Evolutionary conservation across 2,113 vertebrate genomes (phyloP), one percentile per base, ranked within the genome.

Genomic region (Notarius lentiginosus): DNA sequence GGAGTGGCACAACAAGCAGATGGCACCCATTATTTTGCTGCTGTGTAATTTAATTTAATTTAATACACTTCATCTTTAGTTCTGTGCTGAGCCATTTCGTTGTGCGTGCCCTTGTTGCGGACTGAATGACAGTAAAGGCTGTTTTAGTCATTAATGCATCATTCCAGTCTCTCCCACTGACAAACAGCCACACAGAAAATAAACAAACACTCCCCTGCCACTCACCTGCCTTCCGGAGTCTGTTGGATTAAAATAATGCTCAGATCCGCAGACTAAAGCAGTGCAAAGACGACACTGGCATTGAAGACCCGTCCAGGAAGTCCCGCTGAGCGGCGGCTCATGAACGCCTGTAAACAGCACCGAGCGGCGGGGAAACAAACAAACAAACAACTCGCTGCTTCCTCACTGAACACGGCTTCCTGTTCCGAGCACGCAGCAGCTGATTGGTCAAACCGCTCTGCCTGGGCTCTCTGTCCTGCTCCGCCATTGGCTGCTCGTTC

Each of bases 391-490:
- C 61, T 1, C 22, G 41, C 81, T 0, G 41, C 24, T 1, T 51
- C 18, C 10, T 1, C 10, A 2, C 6, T 0, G 18, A 9, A 5
- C 5, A 8, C 2, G 1, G 11, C 30, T 30, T 30, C 30, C 30
- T 30, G 30, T 30, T 1, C 55, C 9, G 55, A 0, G 0, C 27
- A 22, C 49, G 6, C 49, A n/a, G 9, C 24, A 51, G 77, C 56
- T 82, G 14, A 82, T 87, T 87, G 79, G 86, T 51, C 60, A 63
- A 55, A 7, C 6, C 6, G n/a, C 24, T 11, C 27, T 7, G 55
- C 14, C 0, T 5, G 2, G 2, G 0, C n/a, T 9, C 20, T 41
- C 8, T n/a, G 17, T 22, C 2, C 34, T 6, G 6, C 5, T 51
- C 7, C 34, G 2, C 56, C 4, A 82, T 82, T 87, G 86, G 86